Evolutionary conservation across 1,140 invertebrate species (phyloP).

Genomic region (Frieseomelitta varia): DNA sequence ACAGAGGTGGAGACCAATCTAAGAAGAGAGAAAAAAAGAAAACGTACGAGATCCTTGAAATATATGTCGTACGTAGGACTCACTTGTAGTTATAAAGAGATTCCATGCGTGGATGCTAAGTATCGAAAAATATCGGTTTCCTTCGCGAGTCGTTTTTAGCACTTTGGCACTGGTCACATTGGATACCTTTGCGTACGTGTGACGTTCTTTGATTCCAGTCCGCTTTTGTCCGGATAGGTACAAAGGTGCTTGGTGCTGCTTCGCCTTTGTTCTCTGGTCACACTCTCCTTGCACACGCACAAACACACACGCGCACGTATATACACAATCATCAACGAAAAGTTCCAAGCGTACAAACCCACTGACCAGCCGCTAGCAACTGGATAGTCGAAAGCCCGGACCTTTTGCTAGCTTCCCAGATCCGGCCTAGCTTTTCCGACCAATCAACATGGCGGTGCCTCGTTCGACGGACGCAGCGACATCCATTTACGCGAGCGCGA

Average conservation of each 20-base stretch:
- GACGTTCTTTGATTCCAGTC: not conserved
- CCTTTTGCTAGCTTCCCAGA: slow-evolving; percentile 62
- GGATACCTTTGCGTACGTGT: not conserved
- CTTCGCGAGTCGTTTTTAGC: not conserved
- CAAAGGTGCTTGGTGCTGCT: not conserved
- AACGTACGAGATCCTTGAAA: slow-evolving; percentile 2
- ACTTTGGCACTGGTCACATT: not conserved
- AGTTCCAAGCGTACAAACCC: slow-evolving; percentile 43
- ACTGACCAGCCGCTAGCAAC: slow-evolving; percentile 64
- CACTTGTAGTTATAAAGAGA: not conserved
- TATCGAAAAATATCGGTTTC: not conserved
- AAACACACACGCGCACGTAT: slow-evolving; percentile 11
- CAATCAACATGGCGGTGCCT: slow-evolving; percentile 46
- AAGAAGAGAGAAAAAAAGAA: not conserved
- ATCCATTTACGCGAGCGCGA: not conserved
- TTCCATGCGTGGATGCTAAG: not conserved
- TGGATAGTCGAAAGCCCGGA: slow-evolving; percentile 61
- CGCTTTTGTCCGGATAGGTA: not conserved
- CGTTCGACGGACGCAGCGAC: too few relatives aligned
- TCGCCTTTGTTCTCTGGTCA: slow-evolving; percentile 2
- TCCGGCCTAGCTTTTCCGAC: slow-evolving; percentile 55
- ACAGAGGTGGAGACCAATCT: not conserved
- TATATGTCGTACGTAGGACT: not conserved
- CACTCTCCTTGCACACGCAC: slow-evolving; percentile 2
- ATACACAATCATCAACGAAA: not conserved